Evolutionary conservation across 2,888 invertebrate species (phyloP), one percentile per base, ranked within the genome.

Genomic region (Rotaria sp.): DNA sequence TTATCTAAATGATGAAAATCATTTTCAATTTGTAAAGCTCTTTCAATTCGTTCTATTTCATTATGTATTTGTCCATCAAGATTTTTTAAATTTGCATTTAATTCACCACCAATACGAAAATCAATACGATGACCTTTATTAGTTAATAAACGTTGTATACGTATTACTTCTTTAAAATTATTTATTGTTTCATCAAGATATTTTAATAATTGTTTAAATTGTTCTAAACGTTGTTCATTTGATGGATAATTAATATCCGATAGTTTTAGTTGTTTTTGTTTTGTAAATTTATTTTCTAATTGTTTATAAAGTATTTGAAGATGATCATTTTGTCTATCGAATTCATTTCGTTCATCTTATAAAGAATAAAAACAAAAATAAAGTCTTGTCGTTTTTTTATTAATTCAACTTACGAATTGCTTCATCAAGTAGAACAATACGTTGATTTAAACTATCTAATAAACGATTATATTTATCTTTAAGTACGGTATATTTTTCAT

Each of bases 381-480:
- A n/a, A n/a, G n/a, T n/a, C n/a, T n/a, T n/a, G n/a, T n/a, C n/a
- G n/a, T n/a, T n/a, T n/a, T n/a, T n/a, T 55, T 55, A 4, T 35
- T 35, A 7, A 21, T 21, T 30, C 7, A 21, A 67, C 67, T 35
- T 67, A 67, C 67, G 80, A 26, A 41, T 80, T 5, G 80, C 80
- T 80, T 80, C 80, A 45, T 80, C 80, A 13, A 80, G 80, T 26
- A n/a, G 10, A 80, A n/a, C 1, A n/a, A 80, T 2, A 80, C 80
- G 80, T 45, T 45, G 41, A 80, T 13, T 80, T 80, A 80, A 80
- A 80, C 8, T 41, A 80, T 80, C 80, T 26, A 45, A 45, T 45
- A 80, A 45, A 45, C 45, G 80, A 80, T 26, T 80, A 21, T 80
- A 80, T 80, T 80, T 80, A 15, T 80, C 80, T n/a, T 80, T 80